phyloP scores from a whole-genome alignment of 2,113 vertebrate genomes.

The Genyomyrus donnyi region DNA sequence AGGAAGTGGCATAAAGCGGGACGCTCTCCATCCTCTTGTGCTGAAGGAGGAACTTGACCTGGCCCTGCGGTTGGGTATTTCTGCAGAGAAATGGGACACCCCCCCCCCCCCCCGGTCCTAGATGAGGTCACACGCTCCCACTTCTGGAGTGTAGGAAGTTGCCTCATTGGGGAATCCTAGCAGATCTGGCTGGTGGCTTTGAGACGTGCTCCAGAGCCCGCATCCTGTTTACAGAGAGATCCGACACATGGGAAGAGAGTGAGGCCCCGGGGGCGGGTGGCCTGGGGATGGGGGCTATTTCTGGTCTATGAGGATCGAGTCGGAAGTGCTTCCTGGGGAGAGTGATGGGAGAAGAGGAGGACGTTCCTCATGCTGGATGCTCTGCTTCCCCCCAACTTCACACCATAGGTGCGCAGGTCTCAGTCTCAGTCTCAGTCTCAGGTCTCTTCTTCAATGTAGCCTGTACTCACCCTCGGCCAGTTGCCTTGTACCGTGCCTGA shows the following conservation, averaged over 20 bases:
- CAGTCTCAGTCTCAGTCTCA: neutral
- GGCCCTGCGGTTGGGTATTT: neutral
- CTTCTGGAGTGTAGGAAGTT: neutral
- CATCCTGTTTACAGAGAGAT: slow-evolving; percentile 16
- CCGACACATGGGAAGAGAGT: neutral
- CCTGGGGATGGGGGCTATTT: too few species aligned
- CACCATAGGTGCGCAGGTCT: neutral
- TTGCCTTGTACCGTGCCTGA: neutral
- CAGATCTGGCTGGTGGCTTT: neutral
- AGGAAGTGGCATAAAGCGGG: neutral
- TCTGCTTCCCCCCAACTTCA: neutral
- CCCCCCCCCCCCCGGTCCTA: neutral
- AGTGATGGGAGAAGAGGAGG: neutral
- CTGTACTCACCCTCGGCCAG: neutral
- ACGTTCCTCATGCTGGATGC: neutral
- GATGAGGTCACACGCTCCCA: neutral
- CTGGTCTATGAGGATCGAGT: neutral
- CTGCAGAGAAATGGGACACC: neutral
- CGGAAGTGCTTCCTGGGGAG: neutral
- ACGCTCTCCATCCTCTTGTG: neutral
- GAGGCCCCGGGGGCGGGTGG: neutral
- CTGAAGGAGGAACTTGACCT: neutral
- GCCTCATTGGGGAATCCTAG: slow-evolving; percentile 2
- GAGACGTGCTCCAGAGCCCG: neutral
- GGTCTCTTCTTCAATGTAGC: neutral